Evolutionary conservation across 2,113 vertebrate genomes (phyloP).

Genomic region (Cichladusa arquata): DNA sequence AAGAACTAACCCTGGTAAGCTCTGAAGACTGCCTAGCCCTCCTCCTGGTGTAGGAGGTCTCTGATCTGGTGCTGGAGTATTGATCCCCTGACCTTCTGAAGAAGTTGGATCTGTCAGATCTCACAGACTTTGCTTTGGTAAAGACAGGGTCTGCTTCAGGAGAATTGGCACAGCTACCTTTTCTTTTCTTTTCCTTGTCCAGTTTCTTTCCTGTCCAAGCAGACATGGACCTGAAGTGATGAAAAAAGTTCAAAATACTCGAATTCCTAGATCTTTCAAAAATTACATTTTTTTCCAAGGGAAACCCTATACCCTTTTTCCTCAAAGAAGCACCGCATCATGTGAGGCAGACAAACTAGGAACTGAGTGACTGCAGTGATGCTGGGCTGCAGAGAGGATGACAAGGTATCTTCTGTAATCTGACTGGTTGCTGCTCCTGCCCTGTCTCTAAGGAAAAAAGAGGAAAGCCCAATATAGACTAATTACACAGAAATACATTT

Average conservation of each 20-base stretch:
- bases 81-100: constrained; percentile 63
- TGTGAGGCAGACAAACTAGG: constrained; percentile 28
- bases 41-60: constrained; percentile 53
- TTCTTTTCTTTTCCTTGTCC: constrained; percentile 63
- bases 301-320: constrained; percentile 43
- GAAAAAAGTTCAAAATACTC: constrained; percentile 70
- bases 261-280: constrained; percentile 49
- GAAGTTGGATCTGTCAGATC: constrained; percentile 58
- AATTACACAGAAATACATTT: constrained; percentile 38
- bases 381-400: constrained; percentile 46
- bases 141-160: constrained; percentile 61
- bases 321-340: constrained; percentile 33
- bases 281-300: neutral
- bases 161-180: constrained; percentile 62
- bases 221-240: constrained; percentile 67
- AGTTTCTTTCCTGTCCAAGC: constrained; percentile 65
- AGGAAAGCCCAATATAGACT: constrained; percentile 44
- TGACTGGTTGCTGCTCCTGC: constrained; percentile 66
- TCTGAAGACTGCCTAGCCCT: constrained; percentile 54
- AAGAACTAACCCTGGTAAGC: constrained; percentile 43
- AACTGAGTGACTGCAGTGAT: constrained; percentile 56
- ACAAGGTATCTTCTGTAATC: constrained; percentile 59
- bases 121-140: constrained; percentile 61
- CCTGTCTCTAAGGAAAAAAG: constrained; percentile 66
- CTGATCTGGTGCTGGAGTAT: constrained; percentile 49